phyloP scores from a whole-genome alignment of 2,888 invertebrate species.

The Pachydiplax longipennis region DNA sequence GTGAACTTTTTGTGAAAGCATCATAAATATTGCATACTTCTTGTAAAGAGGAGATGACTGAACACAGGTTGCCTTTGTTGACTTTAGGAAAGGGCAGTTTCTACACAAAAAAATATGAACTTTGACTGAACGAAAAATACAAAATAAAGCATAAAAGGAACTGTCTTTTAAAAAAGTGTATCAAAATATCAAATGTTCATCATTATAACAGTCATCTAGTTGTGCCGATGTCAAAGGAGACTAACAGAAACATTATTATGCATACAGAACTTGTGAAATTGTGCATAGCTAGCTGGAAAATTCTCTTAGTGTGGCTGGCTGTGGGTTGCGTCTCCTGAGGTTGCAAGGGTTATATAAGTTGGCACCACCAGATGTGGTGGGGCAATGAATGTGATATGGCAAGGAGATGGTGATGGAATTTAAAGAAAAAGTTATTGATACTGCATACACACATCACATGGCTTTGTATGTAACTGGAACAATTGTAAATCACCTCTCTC shows the following conservation, averaged over 20 bases:
- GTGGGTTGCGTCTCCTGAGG: constrained; percentile 28
- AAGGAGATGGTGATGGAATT: neutral
- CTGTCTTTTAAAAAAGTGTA: constrained; percentile 33
- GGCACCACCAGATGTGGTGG: neutral
- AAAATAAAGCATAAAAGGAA: constrained; percentile 13
- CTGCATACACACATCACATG: constrained; percentile 38
- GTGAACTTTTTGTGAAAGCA: constrained; percentile 41
- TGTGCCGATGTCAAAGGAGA: constrained; percentile 32
- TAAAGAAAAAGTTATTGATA: neutral
- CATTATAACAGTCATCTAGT: constrained; percentile 37
- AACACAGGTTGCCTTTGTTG: constrained; percentile 45
- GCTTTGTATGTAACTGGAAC: constrained; percentile 15
- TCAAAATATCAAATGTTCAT: constrained; percentile 40
- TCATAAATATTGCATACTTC: constrained; percentile 39
- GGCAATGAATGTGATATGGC: neutral
- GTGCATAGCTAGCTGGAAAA: constrained; percentile 41
- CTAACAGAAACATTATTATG: constrained; percentile 39
- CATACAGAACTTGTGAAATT: constrained; percentile 42
- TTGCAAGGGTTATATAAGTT: neutral
- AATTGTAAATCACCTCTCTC: constrained; percentile 11
- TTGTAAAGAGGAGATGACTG: constrained; percentile 42
- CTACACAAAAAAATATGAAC: constrained; percentile 22
- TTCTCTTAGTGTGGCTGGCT: constrained; percentile 44
- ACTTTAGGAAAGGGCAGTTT: constrained; percentile 31
- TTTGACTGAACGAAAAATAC: constrained; percentile 33